phyloP scores from a whole-genome alignment of 1,140 invertebrate genomes.

The Lepidostoma basale region DNA sequence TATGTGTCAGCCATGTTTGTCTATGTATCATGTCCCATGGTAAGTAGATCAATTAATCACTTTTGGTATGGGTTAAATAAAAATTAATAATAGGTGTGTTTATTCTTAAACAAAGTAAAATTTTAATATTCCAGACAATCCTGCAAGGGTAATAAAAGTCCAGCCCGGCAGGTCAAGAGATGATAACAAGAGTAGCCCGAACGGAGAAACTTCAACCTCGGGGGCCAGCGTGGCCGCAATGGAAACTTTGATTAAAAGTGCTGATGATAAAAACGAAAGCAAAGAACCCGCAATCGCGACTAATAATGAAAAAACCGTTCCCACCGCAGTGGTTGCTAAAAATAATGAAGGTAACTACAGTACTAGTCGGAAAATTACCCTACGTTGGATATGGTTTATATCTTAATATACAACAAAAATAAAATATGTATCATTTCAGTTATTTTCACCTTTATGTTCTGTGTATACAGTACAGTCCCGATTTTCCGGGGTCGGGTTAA shows the following conservation, averaged over 20 bases:
- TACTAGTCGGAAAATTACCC: no score
- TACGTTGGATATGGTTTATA: conserved; percentile 2
- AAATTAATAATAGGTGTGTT: no score
- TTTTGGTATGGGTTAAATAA: no score
- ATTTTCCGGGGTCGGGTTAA: no score
- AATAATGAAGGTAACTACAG: conserved; percentile 53
- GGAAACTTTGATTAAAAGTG: conserved; percentile 55
- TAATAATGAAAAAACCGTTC: conserved; percentile 22
- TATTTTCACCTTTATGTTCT: background rate
- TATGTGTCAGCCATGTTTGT: no score
- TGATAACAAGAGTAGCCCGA: conserved; percentile 59
- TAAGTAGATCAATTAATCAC: no score
- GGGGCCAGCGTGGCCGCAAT: conserved; percentile 53
- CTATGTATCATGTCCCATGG: no score
- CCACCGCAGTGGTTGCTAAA: conserved; percentile 39
- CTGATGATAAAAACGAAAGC: conserved; percentile 51
- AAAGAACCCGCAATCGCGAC: conserved; percentile 18
- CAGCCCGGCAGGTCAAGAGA: conserved; percentile 55
- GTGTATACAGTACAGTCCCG: no score
- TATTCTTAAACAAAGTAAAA: no score
- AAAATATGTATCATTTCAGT: background rate
- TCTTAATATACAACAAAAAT: background rate
- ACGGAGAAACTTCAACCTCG: conserved; percentile 49
- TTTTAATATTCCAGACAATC: conserved; percentile 36
- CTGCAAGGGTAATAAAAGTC: conserved; percentile 50